Percentiles rank a stretch among this genome's conserved stretches.
Conservation (phyloP, 2,113 vertebrate species). For the Anarhynchus alexandrinus region DNA sequence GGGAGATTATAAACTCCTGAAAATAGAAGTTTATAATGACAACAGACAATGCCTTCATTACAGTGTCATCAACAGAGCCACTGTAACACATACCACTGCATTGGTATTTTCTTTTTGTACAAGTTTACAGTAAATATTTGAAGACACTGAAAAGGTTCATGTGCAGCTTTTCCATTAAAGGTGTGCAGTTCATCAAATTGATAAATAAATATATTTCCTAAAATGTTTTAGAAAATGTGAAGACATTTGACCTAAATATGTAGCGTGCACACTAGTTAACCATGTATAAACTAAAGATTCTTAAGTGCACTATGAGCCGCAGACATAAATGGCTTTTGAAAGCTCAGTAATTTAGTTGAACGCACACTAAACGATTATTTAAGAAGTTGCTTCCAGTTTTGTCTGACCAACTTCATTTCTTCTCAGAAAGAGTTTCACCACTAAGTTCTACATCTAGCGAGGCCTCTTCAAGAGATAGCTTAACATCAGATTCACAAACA, state of each 20-base stretch:
- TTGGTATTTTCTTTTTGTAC: neutral
- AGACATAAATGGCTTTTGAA: constrained; percentile 30
- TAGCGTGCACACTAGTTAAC: neutral
- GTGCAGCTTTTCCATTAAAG: constrained; percentile 29
- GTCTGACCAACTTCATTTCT: constrained; percentile 54
- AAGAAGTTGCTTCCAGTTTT: constrained; percentile 31
- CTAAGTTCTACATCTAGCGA: neutral
- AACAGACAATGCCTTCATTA: neutral
- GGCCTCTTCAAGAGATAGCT: constrained; percentile 40
- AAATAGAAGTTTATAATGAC: constrained; percentile 4
- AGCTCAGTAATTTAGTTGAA: constrained; percentile 28
- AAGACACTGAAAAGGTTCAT: constrained; percentile 13
- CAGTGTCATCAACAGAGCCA: neutral
- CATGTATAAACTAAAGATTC: neutral
- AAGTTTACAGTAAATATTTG: constrained; percentile 40
- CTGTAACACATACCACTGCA: neutral
- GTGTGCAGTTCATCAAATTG: constrained; percentile 18
- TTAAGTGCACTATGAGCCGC: neutral
- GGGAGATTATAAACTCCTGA: constrained; percentile 14
- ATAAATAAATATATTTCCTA: constrained; percentile 26
- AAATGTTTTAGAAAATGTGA: constrained; percentile 45
- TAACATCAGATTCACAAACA: neutral
- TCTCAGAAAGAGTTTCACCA: constrained; percentile 33
- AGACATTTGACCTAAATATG: constrained; percentile 36
- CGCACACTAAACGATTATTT: neutral